Evolutionary conservation across 2,888 invertebrate genomes (phyloP).

Genomic region (Macaria liturata): DNA sequence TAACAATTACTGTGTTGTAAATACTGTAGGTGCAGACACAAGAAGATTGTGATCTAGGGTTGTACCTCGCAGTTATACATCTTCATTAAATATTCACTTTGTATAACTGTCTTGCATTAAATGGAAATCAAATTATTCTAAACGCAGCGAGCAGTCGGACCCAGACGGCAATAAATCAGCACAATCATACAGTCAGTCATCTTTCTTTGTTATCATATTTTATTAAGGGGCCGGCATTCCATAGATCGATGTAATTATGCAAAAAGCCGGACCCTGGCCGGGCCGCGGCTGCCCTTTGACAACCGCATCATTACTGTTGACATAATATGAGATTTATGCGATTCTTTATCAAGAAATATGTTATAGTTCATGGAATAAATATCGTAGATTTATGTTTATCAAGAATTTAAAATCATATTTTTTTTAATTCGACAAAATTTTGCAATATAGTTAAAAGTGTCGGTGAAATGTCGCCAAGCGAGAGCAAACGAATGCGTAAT

Average conservation of each 20-base stretch:
- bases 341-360: constrained; percentile 72
- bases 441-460: constrained; percentile 10
- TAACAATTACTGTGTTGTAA: constrained; percentile 45
- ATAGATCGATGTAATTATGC: constrained; percentile 75
- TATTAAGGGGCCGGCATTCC: constrained; percentile 73
- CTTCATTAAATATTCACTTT: too few species aligned
- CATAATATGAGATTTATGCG: constrained; percentile 77
- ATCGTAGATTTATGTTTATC: too few species aligned
- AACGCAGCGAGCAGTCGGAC: constrained; percentile 36
- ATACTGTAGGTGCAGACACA: constrained; percentile 32
- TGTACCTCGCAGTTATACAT: constrained; percentile 9
- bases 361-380: constrained; percentile 39
- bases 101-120: too few species aligned
- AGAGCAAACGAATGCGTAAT: constrained; percentile 65
- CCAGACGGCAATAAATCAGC: constrained; percentile 63
- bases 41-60: constrained; percentile 26
- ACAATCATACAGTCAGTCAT: constrained; percentile 70
- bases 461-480: constrained; percentile 23
- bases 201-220: constrained; percentile 79
- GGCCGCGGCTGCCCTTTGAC: constrained; percentile 73
- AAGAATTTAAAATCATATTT: too few species aligned
- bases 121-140: too few species aligned
- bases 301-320: constrained; percentile 78
- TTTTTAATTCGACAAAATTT: too few species aligned
- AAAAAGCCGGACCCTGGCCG: constrained; percentile 78